Percentiles rank a stretch among this genome's conserved stretches.
Evolutionary conservation across 2,888 invertebrate species (phyloP).

Genomic region (Chrysotoxum bicinctum): DNA sequence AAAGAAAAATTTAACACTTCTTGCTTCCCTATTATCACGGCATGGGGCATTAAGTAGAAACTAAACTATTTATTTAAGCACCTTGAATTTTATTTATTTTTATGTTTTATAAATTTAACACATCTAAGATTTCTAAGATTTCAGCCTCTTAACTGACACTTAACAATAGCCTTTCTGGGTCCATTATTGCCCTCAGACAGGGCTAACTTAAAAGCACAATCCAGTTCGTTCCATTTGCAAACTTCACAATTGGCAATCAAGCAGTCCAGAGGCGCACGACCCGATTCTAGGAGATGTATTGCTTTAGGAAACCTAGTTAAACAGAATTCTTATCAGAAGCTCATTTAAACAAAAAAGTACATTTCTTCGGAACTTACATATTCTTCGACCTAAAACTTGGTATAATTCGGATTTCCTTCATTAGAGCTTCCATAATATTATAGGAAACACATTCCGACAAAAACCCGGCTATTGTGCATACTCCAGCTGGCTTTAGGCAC

Average conservation of each 20-base stretch:
- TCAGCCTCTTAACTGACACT: conserved; percentile 67
- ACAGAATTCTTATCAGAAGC: no score
- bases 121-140: neutral
- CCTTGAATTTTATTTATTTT: neutral
- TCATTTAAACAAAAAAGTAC: no score
- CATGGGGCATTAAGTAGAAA: neutral
- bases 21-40: no score
- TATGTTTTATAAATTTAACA: neutral
- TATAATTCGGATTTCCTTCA: conserved; percentile 77
- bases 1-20: no score
- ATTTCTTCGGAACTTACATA: conserved; percentile 77
- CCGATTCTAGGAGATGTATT: conserved; percentile 75
- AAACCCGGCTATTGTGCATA: conserved; percentile 77
- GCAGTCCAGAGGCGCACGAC: conserved; percentile 75
- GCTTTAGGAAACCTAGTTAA: conserved; percentile 77
- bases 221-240: conserved; percentile 73
- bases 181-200: conserved; percentile 76
- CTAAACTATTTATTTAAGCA: neutral
- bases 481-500: conserved; percentile 76
- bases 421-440: conserved; percentile 77
- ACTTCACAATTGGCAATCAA: conserved; percentile 74
- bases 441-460: conserved; percentile 77
- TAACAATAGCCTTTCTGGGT: conserved; percentile 76
- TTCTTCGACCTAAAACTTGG: conserved; percentile 78
- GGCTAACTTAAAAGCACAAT: conserved; percentile 76